Conservation (phyloP, 2,888 invertebrate genomes). For the Gonocerus acuteangulatus region DNA sequence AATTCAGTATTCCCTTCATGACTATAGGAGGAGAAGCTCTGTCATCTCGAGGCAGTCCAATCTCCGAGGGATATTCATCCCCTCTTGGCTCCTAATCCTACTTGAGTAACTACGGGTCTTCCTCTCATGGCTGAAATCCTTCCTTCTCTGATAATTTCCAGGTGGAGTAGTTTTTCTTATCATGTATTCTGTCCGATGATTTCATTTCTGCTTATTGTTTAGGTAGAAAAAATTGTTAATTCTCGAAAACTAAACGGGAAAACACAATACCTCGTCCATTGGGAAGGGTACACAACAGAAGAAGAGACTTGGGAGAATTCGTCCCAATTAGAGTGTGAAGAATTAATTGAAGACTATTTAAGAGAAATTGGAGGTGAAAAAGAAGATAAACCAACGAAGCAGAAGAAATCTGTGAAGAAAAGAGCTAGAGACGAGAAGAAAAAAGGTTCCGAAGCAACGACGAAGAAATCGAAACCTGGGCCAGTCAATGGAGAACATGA, state of each 20-base stretch:
- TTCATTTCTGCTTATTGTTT: too few relatives aligned
- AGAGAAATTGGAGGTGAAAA: not conserved
- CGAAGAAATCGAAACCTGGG: slow-evolving; percentile 8
- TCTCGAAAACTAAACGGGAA: not conserved
- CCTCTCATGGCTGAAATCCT: too few relatives aligned
- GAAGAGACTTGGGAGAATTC: slow-evolving; percentile 11
- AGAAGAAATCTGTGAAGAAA: not conserved
- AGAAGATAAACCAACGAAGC: not conserved
- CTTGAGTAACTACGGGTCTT: too few relatives aligned
- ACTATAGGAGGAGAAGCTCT: too few relatives aligned
- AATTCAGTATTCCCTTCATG: too few relatives aligned
- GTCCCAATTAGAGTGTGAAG: slow-evolving; percentile 5
- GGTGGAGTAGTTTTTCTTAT: too few relatives aligned
- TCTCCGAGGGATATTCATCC: too few relatives aligned
- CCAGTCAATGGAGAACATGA: slow-evolving; percentile 11
- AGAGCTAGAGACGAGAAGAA: not conserved
- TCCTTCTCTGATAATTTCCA: too few relatives aligned
- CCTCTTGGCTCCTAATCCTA: too few relatives aligned
- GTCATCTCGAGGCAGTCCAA: too few relatives aligned
- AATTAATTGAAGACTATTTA: slow-evolving; percentile 13
- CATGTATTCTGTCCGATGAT: too few relatives aligned
- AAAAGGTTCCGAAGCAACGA: not conserved
- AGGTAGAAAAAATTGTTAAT: not conserved
- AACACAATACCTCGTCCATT: slow-evolving; percentile 4
- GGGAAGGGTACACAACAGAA: slow-evolving; percentile 3